Evolutionary conservation across 2,113 vertebrate genomes (phyloP).

Genomic region (Antigone vipio): DNA sequence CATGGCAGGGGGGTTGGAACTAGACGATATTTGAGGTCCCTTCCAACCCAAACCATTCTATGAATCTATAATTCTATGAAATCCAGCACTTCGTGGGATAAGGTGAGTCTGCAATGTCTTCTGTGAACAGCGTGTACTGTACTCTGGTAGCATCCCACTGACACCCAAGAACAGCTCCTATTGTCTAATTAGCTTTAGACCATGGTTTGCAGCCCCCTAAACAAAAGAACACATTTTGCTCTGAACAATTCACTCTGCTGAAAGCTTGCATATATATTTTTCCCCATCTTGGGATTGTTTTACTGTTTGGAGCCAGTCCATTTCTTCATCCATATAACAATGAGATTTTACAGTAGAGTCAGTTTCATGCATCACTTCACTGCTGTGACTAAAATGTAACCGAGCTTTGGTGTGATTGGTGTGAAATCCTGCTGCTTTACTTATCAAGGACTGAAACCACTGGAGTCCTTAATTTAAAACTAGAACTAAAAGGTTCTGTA

Average conservation of each 20-base stretch:
- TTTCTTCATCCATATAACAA: background rate
- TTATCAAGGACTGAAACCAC: conserved; percentile 40
- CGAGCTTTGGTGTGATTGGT: background rate
- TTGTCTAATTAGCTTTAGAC: background rate
- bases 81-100: background rate
- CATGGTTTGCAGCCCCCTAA: background rate
- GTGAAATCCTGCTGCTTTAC: conserved; percentile 47
- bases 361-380: conserved; percentile 44
- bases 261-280: background rate
- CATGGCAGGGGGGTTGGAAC: too few species aligned
- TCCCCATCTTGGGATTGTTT: background rate
- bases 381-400: conserved; percentile 47
- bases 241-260: background rate
- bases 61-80: background rate
- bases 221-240: background rate
- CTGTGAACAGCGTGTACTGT: background rate
- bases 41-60: too few species aligned
- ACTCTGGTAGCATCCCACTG: background rate
- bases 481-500: conserved; percentile 49
- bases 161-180: background rate
- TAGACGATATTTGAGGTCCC: too few species aligned
- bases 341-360: conserved; percentile 41
- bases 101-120: background rate
- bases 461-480: conserved; percentile 39
- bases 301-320: background rate